Percentiles rank a stretch among this genome's conserved stretches.
These are phyloP conservation scores for Alaudala cheleensis DNA, from an alignment of 2,113 vertebrate genomes.

Conservation along the genomic window DNA sequence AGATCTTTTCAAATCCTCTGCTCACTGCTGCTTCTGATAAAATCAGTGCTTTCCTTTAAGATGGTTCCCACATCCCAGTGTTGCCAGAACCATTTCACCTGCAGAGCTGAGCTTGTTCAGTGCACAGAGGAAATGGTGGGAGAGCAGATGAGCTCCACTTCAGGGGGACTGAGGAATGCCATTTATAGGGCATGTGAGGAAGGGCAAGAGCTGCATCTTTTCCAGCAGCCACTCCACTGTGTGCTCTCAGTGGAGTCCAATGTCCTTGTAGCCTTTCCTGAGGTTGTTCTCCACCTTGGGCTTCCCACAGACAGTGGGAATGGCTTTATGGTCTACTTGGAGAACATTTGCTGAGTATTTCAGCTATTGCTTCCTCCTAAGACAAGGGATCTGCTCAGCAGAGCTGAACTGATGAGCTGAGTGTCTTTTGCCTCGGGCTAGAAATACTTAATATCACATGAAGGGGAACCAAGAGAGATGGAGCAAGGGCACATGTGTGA, in stretches of 20 bases:
- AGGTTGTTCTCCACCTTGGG: background rate
- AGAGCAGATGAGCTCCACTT: background rate
- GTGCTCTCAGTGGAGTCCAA: background rate
- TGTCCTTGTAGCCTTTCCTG: background rate
- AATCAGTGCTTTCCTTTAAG: background rate
- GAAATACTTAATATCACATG: slow-evolving; percentile 10
- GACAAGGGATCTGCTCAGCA: background rate
- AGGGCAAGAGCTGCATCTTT: background rate
- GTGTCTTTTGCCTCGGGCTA: slow-evolving; percentile 13
- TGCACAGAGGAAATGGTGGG: background rate
- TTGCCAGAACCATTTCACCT: background rate
- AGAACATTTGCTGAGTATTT: slow-evolving; percentile 7
- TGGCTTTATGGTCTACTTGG: background rate
- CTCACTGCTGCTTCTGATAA: background rate
- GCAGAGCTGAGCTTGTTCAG: background rate
- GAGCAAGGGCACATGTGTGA: background rate
- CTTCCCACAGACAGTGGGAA: background rate
- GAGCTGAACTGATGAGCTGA: slow-evolving; percentile 33
- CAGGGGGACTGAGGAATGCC: background rate
- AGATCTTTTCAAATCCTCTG: background rate
- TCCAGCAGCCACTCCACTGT: background rate
- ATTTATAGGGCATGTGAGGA: background rate
- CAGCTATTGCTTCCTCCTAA: background rate
- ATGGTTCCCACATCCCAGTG: background rate
- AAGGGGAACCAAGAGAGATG: background rate